Conservation (phyloP, 1,140 invertebrate genomes). For the Solenopsis invicta region DNA sequence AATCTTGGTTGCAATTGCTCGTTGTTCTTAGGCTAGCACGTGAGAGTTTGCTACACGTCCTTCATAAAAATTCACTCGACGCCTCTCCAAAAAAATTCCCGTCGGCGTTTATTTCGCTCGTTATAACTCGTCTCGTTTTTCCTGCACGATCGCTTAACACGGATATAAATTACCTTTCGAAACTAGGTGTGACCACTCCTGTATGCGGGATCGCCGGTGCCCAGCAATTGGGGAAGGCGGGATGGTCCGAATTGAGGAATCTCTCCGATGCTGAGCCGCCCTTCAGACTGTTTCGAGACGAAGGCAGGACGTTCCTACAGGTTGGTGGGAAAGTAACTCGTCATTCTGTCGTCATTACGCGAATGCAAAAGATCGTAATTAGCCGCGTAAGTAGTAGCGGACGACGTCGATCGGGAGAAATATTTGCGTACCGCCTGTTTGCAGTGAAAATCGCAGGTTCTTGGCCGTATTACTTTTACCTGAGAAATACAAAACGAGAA, state of each 20-base stretch:
- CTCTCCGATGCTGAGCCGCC: conserved; percentile 92
- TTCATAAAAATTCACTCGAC: not conserved
- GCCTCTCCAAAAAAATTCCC: not conserved
- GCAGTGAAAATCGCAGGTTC: not conserved
- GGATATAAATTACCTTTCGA: conserved; percentile 39
- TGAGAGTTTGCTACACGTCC: not conserved
- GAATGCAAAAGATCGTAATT: conserved; percentile 24
- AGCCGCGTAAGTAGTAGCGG: not conserved
- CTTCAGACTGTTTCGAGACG: conserved; percentile 93
- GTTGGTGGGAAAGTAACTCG: conserved; percentile 83
- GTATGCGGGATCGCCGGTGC: conserved; percentile 95
- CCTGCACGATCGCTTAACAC: conserved; percentile 21
- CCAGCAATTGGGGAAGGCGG: conserved; percentile 92
- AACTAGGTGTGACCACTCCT: conserved; percentile 91
- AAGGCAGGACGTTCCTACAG: conserved; percentile 93
- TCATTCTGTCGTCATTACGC: conserved; percentile 40
- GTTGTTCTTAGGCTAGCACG: not conserved
- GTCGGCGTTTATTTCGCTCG: conserved; percentile 15
- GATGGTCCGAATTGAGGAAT: conserved; percentile 93
- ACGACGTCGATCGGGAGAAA: not conserved
- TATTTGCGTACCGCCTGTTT: not conserved
- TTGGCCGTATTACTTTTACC: not conserved
- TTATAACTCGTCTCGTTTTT: conserved; percentile 21
- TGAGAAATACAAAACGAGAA: not conserved
- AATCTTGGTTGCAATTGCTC: not conserved